Evolutionary conservation across 2,888 invertebrate genomes (phyloP), one percentile per base, ranked within the genome.

Genomic region (Conchocele bisecta): DNA sequence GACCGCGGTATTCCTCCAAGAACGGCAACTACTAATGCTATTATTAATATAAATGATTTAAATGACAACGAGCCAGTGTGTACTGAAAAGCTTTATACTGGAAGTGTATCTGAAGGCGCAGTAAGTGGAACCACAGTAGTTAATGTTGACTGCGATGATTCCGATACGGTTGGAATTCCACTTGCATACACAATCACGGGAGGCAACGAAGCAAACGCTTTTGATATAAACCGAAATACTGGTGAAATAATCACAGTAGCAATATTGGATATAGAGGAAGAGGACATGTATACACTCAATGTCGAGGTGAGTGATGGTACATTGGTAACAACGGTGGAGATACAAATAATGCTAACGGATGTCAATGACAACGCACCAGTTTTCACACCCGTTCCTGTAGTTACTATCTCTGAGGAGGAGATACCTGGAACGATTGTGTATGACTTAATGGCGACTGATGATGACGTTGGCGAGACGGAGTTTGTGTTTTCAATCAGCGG

Each of bases 31-130:
- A 96, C 96, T 1, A 91, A 95, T 26, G 95, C 98, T n/a, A 95
- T 95, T 82, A 94, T 98, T 79, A 94, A 95, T 85, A 93, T 98
- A 60, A 95, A 96, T 86, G 98, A 98, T 91, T 95, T 96, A 46
- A 98, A 98, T 91, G 98, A 85, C 46, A 75, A 83, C 42, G 41
- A 57, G 0, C 86, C 87, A 6, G 50, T 50, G 3, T 86, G 86
- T 60, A 51, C 76, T 5, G 66, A 68, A 7, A 54, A 75, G 5
- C 35, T 76, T 0, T 65, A 74, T 22, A 69, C 64, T 3, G 53
- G 77, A 2, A 66, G 54, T 5, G 70, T 87, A 0, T 72, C 71
- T 0, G 85, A 88, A 59, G 70, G 83, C 58, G 80, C 76, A 5
- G 28, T 66, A 6, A 22, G 11, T 2, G 67, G 79, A 1, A 75